Conservation (phyloP, 2,113 vertebrate genomes). For the Calyptommatus sinebrachiatus region DNA sequence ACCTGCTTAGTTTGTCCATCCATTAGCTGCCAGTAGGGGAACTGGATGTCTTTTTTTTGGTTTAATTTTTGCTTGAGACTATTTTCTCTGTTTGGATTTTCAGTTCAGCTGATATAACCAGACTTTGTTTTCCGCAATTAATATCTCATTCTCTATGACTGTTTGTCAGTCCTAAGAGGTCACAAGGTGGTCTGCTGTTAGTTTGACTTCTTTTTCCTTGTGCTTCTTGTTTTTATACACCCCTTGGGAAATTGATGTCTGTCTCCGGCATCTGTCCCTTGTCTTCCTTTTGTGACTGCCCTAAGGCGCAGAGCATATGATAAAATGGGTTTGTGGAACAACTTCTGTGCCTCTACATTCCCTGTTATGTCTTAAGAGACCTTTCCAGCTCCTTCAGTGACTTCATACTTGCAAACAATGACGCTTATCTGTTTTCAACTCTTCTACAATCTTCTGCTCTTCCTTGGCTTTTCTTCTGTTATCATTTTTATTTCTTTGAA, state of each 20-base stretch:
- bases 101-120: constrained; percentile 67
- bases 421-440: constrained; percentile 65
- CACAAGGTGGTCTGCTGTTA: constrained; percentile 56
- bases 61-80: constrained; percentile 30
- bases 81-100: constrained; percentile 44
- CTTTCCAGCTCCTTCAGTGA: constrained; percentile 43
- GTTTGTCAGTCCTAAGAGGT: constrained; percentile 66
- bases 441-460: constrained; percentile 56
- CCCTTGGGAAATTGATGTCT: constrained; percentile 69
- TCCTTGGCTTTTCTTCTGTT: constrained; percentile 61
- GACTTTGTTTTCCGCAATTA: constrained; percentile 72
- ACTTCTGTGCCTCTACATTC: constrained; percentile 72
- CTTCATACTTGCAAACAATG: constrained; percentile 51
- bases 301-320: constrained; percentile 58
- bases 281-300: constrained; percentile 68
- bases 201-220: constrained; percentile 46
- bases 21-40: constrained; percentile 30
- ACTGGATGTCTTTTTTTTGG: constrained; percentile 43
- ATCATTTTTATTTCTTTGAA: constrained; percentile 37
- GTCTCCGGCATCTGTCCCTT: constrained; percentile 63
- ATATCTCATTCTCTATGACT: constrained; percentile 67
- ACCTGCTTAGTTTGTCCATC: constrained; percentile 34
- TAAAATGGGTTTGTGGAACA: constrained; percentile 59
- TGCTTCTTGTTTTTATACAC: constrained; percentile 53
- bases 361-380: constrained; percentile 58